phyloP scores from a whole-genome alignment of 2,797 vertebrate species.

The Syngnathus acus region DNA sequence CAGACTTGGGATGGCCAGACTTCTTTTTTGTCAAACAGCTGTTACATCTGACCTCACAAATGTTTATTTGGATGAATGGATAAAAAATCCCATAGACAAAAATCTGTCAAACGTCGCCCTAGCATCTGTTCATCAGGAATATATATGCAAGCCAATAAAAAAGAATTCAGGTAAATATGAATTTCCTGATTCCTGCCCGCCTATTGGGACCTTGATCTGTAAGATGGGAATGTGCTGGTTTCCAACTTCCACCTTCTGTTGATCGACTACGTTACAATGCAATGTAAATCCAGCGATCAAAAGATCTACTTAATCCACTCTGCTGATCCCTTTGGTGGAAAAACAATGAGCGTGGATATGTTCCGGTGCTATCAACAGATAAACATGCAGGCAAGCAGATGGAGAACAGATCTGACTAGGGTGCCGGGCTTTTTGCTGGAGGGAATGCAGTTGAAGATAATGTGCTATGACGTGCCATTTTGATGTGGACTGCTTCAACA shows the following conservation, averaged over 20 bases:
- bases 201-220: not conserved
- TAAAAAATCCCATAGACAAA: not conserved
- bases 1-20: not conserved
- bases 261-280: constrained; percentile 22
- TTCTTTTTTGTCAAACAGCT: not conserved
- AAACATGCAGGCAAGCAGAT: constrained; percentile 52
- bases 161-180: not conserved
- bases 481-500: constrained; percentile 60
- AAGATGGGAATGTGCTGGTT: constrained; percentile 8
- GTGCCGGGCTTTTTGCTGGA: constrained; percentile 30
- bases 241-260: constrained; percentile 20
- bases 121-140: not conserved
- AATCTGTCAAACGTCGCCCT: not conserved
- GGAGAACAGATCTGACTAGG: constrained; percentile 39
- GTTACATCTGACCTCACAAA: not conserved
- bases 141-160: not conserved
- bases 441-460: constrained; percentile 48
- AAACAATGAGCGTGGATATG: constrained; percentile 49
- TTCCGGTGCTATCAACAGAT: constrained; percentile 55
- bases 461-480: constrained; percentile 49
- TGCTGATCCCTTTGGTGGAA: constrained; percentile 35
- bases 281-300: constrained; percentile 50
- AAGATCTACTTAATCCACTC: constrained; percentile 51
- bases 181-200: not conserved
- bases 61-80: not conserved